phyloP scores from a whole-genome alignment of 2,888 invertebrate genomes.

The Drosophila diplacantha region DNA sequence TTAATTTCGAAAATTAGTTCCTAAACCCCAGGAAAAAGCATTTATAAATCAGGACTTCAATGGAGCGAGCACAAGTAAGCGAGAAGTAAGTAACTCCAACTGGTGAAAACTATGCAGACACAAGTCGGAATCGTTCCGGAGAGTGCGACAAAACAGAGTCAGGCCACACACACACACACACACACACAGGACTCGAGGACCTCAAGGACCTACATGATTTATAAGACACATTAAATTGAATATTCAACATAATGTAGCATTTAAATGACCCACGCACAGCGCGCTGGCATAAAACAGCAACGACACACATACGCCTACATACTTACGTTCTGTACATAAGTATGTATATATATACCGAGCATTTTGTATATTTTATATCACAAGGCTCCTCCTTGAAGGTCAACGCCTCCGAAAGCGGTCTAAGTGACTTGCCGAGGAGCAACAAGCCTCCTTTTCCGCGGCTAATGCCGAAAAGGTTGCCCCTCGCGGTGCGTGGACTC shows the following conservation, averaged over 20 bases:
- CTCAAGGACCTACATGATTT: slow-evolving; percentile 65
- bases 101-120: slow-evolving; percentile 6
- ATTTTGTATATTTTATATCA: slow-evolving; percentile 10
- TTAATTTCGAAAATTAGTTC: not conserved
- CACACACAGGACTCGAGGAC: slow-evolving; percentile 17
- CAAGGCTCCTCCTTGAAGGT: slow-evolving; percentile 23
- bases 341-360: not conserved
- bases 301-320: slow-evolving; percentile 2
- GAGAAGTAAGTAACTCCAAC: not conserved
- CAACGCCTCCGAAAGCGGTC: not conserved
- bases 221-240: slow-evolving; percentile 70
- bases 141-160: slow-evolving; percentile 21
- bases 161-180: not conserved
- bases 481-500: not conserved
- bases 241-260: slow-evolving; percentile 70
- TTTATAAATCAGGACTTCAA: slow-evolving; percentile 3
- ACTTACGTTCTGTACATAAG: not conserved
- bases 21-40: too few relatives aligned
- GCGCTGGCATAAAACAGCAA: slow-evolving; percentile 20
- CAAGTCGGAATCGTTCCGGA: not conserved
- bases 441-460: slow-evolving; percentile 5
- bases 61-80: not conserved
- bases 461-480: not conserved
- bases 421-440: slow-evolving; percentile 2
- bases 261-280: slow-evolving; percentile 61